These are phyloP conservation scores for Sminthurinus signatus DNA, from an alignment of 1,140 invertebrate genomes.

Conservation along the genomic window DNA sequence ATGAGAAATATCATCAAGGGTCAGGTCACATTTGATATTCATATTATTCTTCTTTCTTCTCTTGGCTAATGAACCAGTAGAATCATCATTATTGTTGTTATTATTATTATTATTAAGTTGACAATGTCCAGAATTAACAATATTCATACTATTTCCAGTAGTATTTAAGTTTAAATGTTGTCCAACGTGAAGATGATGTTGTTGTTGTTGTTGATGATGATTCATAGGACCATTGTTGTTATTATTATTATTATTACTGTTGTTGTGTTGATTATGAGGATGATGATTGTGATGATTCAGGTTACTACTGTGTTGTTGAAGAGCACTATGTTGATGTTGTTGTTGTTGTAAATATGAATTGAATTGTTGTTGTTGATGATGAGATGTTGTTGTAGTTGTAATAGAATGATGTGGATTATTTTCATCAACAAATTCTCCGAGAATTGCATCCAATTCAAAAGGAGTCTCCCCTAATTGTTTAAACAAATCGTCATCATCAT, in stretches of 20 bases:
- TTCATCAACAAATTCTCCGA: constrained; percentile 46
- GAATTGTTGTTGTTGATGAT: constrained; percentile 20
- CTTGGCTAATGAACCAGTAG: background rate
- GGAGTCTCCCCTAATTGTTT: constrained; percentile 61
- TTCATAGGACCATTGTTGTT: constrained; percentile 14
- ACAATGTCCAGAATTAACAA: background rate
- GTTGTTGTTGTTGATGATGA: no score
- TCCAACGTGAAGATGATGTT: background rate
- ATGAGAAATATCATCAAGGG: background rate
- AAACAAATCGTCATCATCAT: constrained; percentile 60
- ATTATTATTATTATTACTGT: constrained; percentile 6
- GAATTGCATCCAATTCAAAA: constrained; percentile 53
- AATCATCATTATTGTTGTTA: background rate
- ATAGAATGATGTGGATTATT: constrained; percentile 12
- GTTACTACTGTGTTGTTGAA: constrained; percentile 16
- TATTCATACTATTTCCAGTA: background rate
- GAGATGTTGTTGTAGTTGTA: no score
- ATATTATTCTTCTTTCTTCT: constrained; percentile 3
- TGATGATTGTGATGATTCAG: constrained; percentile 28
- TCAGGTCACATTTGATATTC: constrained; percentile 6
- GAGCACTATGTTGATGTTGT: constrained; percentile 39
- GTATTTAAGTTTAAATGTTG: background rate
- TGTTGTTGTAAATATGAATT: constrained; percentile 14
- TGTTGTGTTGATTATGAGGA: constrained; percentile 16
- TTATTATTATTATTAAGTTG: no score